Evolutionary conservation across 2,888 invertebrate genomes (phyloP).

Genomic region (Cantharis flavilabris): DNA sequence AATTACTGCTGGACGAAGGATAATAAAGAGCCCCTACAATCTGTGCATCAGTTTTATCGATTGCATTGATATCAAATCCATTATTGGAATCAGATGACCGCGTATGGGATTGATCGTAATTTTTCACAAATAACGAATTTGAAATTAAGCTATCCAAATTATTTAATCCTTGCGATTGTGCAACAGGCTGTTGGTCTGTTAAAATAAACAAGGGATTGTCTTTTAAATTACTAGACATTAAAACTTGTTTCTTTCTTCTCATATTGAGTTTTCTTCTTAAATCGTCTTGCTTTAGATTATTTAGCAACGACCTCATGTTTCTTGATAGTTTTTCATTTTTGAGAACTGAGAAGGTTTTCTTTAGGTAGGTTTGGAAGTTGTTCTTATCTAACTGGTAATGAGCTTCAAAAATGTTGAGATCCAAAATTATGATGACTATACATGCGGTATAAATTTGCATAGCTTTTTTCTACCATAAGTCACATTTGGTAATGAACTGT

Average conservation of each 20-base stretch:
- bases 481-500: not conserved
- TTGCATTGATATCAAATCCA: not conserved
- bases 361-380: not conserved
- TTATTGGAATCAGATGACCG: not conserved
- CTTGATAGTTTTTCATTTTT: not conserved
- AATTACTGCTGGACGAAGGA: not conserved
- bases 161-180: not conserved
- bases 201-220: not conserved
- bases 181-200: not conserved
- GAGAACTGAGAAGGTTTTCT: not conserved
- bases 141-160: not conserved
- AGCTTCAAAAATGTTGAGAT: not conserved
- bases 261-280: not conserved
- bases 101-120: not conserved
- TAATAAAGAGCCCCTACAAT: not conserved
- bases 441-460: not conserved
- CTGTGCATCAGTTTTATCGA: not conserved
- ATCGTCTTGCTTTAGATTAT: not conserved
- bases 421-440: not conserved
- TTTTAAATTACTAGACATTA: not conserved
- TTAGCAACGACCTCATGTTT: conserved; percentile 8
- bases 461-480: not conserved
- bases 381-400: not conserved
- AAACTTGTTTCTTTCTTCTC: not conserved
- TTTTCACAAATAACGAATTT: not conserved